Evolutionary conservation across 2,113 vertebrate genomes (phyloP).

Genomic region (Phocoena sinus): DNA sequence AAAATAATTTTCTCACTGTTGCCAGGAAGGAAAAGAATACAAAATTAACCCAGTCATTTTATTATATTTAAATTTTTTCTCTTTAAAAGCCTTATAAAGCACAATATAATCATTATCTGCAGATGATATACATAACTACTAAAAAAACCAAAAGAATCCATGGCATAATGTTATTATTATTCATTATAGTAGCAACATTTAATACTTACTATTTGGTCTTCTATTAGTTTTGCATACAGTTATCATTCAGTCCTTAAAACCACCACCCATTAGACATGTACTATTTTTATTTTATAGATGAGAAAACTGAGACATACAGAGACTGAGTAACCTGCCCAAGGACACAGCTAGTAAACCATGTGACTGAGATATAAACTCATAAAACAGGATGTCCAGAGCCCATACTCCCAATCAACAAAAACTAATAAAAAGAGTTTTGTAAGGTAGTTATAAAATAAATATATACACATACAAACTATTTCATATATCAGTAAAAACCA

Average conservation of each 20-base stretch:
- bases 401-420: not conserved
- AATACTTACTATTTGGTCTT: not conserved
- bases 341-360: not conserved
- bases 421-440: not conserved
- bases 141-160: not conserved
- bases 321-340: not conserved
- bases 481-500: not conserved
- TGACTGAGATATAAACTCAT: not conserved
- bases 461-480: not conserved
- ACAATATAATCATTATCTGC: not conserved
- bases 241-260: not conserved
- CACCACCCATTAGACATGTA: not conserved
- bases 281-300: not conserved
- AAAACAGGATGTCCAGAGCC: not conserved
- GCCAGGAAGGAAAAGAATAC: not conserved
- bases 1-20: not conserved
- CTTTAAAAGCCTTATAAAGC: not conserved
- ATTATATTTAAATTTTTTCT: not conserved
- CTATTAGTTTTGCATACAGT: not conserved
- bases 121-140: not conserved
- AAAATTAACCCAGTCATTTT: not conserved
- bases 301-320: conserved; percentile 1
- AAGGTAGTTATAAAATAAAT: not conserved
- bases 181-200: not conserved
- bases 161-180: not conserved